phyloP scores from a whole-genome alignment of 2,888 invertebrate genomes.

The Andricus curvator region DNA sequence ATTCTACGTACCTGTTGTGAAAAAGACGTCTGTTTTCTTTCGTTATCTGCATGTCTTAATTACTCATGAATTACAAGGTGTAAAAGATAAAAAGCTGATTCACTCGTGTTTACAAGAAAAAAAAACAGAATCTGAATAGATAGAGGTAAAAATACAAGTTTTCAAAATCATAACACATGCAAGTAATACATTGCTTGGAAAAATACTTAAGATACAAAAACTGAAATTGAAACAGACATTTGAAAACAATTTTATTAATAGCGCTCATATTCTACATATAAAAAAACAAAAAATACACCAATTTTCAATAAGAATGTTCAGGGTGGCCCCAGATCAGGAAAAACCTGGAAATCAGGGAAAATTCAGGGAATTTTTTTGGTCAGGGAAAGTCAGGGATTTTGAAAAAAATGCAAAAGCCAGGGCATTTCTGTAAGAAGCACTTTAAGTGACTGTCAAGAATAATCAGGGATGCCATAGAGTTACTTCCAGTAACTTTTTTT shows the following conservation, averaged over 20 bases:
- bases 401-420: too few species aligned
- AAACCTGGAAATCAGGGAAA: too few species aligned
- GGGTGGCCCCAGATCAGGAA: too few species aligned
- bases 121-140: background rate
- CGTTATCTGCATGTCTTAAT: background rate
- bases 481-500: too few species aligned
- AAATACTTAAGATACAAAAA: background rate
- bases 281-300: background rate
- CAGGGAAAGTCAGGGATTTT: too few species aligned
- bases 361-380: too few species aligned
- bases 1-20: too few species aligned
- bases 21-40: background rate
- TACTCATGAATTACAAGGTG: background rate
- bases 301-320: background rate
- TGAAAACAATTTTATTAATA: background rate
- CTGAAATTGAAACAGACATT: background rate
- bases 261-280: background rate
- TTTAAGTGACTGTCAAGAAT: too few species aligned
- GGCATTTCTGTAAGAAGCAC: too few species aligned
- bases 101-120: background rate
- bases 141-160: background rate
- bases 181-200: background rate
- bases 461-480: too few species aligned
- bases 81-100: background rate
- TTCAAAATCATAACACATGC: background rate